Base-by-base conservation (phyloP, 2,797 vertebrate genomes). In the Enteromius radiatus region DNA sequence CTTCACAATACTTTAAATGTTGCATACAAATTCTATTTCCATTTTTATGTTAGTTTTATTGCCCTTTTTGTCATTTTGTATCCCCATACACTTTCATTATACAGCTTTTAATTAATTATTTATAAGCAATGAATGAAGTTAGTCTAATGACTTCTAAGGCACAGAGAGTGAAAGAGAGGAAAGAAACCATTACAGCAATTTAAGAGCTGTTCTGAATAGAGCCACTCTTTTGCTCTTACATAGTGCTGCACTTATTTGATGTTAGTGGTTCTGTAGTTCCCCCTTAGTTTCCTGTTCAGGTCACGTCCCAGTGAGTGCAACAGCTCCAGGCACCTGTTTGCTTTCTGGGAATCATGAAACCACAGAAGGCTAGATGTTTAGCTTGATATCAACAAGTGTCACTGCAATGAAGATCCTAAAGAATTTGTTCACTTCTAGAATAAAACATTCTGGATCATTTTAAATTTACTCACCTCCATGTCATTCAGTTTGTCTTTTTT, bases 241-340 rank as follows among this genome's bases (percentile, higher is more conserved):
- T 80, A 84, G 78, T 52, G 54, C 23, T 61, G 54, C 56, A n/a
- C 36, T 61, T 36, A 61, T 36, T 43, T 76, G 74, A 76, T 61
- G 38, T 41, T 28, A 5, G 9, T 26, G 61, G 2, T 15, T 63
- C 28, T 63, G 52, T 41, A 56, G 21, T 23, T 41, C 0, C 14
- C 5, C 6, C 31, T 54, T 31, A 74, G 19, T 75, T 10, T 52
- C 12, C 21, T 80, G 12, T n/a, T 45, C 33, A 28, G 8, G 59
- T 54, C 43, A 33, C n/a, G 6, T 56, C 33, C 47, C 61, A 76
- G 15, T 7, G n/a, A 61, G 74, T 61, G 54, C 36, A 56, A 75
- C 21, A 61, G 36, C 26, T 76, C 15, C 15, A 43, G 10, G 36
- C 2, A 61, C 23, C 54, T 76, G 74, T 61, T 59, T 26, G 33